Base-by-base conservation (phyloP, 2,797 vertebrate species). In the Molossus molossus region DNA sequence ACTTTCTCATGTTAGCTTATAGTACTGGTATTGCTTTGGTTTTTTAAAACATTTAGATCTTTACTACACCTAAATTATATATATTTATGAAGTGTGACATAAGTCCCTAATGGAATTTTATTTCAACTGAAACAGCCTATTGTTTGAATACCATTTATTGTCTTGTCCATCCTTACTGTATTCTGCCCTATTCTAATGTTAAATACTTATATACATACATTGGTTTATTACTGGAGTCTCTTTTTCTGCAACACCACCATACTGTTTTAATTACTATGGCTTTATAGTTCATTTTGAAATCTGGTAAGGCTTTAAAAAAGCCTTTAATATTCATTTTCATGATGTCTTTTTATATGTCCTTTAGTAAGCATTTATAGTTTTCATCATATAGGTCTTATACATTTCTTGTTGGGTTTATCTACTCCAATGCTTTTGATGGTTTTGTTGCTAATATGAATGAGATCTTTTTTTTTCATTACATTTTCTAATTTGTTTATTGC, bases 361-460 rank as follows among this genome's bases (percentile, higher is more conserved):
- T 92, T 87, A 79, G 58, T 80, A 81, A 81, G 21, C 50, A 95
- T 64, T 93, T 96, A 69, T 87, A 25, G 11, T 85, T 88, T 94
- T 79, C 10, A 76, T 75, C n/a, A 79, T 55, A 10, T 33, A 85
- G 50, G 14, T 77, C 23, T 72, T 91, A 77, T 4, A 82, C 15
- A 91, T 60, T 89, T 89, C 65, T 94, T 72, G 4, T 48, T 96
- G 53, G 45, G 17, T 80, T 88, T 91, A 53, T 89, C 23, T 86
- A 65, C 7, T 37, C 23, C 37, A 76, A 1, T 81, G 23, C n/a
- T 88, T 87, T 92, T 95, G 62, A 76, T 90, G 21, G n/a, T 83
- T 95, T 94, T 85, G 8, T 50, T 76, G 18, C 23, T 88, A 82
- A 75, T 79, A 82, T 77, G 33, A 88, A 58, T 85, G 21, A 85